Conservation (phyloP, 2,113 vertebrate genomes). For the Macquaria australasica region DNA sequence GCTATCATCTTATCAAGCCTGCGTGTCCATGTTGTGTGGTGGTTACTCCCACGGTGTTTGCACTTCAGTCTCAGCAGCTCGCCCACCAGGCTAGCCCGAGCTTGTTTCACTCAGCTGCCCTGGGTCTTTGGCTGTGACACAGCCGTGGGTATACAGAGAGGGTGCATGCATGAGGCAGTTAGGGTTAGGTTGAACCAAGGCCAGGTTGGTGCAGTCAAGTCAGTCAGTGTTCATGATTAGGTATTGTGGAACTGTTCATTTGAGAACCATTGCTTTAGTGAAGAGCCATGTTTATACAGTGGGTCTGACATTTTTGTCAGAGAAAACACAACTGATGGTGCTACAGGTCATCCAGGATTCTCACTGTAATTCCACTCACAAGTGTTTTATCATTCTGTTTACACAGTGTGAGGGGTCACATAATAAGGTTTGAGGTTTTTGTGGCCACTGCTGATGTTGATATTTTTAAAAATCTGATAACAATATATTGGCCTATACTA, state of each 20-base stretch:
- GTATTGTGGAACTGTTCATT: not conserved
- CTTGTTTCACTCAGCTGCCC: slow-evolving; percentile 45
- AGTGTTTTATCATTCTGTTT: not conserved
- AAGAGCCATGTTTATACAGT: not conserved
- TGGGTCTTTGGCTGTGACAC: slow-evolving; percentile 21
- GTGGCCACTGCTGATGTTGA: too few species aligned
- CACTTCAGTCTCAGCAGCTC: slow-evolving; percentile 40
- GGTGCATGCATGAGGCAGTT: not conserved
- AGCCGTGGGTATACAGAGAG: slow-evolving; percentile 21
- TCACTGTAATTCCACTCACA: not conserved
- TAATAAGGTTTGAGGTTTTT: not conserved
- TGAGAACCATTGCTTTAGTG: not conserved
- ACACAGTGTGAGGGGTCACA: not conserved
- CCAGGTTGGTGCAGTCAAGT: not conserved
- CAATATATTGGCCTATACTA: too few species aligned
- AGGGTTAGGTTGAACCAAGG: not conserved
- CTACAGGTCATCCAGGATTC: not conserved
- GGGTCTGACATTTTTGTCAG: slow-evolving; percentile 4
- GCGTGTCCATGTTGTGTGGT: slow-evolving; percentile 21
- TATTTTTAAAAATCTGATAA: too few species aligned
- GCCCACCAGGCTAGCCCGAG: slow-evolving; percentile 34
- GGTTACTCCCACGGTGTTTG: slow-evolving; percentile 54
- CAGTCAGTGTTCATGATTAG: not conserved
- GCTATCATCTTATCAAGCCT: slow-evolving; percentile 38
- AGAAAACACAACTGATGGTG: not conserved